Evolutionary conservation across 2,888 invertebrate genomes (phyloP).

Genomic region (Atethmia centrago): DNA sequence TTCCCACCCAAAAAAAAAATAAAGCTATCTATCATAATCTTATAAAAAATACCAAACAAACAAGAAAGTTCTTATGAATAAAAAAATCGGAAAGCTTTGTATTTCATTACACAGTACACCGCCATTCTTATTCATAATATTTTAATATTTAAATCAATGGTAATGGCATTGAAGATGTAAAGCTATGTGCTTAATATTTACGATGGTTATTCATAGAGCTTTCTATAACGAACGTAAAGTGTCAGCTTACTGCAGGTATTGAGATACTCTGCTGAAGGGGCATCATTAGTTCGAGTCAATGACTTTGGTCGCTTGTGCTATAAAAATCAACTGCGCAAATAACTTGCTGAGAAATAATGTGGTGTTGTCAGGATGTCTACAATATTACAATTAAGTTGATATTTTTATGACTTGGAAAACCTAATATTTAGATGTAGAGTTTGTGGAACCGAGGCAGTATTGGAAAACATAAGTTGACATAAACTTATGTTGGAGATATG

Average conservation of each 20-base stretch:
- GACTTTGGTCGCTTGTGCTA: conserved; percentile 7
- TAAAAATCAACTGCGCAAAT: conserved; percentile 39
- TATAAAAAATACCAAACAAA: conserved; percentile 28
- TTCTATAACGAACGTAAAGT: conserved; percentile 27
- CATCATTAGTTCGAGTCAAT: conserved; percentile 39
- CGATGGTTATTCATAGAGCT: conserved; percentile 32
- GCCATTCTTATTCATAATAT: conserved; percentile 48
- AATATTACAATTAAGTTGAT: conserved; percentile 8
- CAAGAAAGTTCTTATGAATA: conserved; percentile 37
- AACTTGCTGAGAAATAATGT: conserved; percentile 18
- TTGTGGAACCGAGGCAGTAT: not conserved
- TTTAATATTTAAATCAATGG: conserved; percentile 47
- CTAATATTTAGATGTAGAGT: not conserved
- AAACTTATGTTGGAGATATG: not conserved
- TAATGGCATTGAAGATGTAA: conserved; percentile 36
- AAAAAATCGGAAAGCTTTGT: conserved; percentile 13
- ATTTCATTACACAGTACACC: conserved; percentile 37
- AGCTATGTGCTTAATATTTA: conserved; percentile 40
- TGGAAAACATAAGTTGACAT: not conserved
- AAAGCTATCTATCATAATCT: conserved; percentile 15
- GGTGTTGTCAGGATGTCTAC: conserved; percentile 22
- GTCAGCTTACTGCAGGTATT: conserved; percentile 9
- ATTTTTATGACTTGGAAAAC: conserved; percentile 24
- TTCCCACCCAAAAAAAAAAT: no score
- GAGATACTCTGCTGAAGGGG: conserved; percentile 23